Evolutionary conservation across 2,113 vertebrate genomes (phyloP), one percentile per base, ranked within the genome.

Genomic region (Montifringilla adamsi): DNA sequence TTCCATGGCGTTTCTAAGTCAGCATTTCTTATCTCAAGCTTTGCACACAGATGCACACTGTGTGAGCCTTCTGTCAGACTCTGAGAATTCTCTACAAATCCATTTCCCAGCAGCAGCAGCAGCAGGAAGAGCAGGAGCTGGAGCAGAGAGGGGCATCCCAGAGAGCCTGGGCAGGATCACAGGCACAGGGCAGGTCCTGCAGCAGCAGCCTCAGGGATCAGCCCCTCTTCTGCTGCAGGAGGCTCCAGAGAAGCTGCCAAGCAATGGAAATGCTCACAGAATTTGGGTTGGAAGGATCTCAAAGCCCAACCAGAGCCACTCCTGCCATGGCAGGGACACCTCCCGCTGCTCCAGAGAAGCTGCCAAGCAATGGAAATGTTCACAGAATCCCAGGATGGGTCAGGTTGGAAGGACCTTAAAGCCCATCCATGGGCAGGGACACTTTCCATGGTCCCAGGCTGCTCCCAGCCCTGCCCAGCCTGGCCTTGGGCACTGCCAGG

Each of bases 81-180:
- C 21, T 3, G 8, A 13, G 31, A 56, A 56, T 56, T 33, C 19
- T 3, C 31, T 21, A 13, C 12, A 21, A 56, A 56, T 33, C 53
- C 30, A 31, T 55, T 31, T 55, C 30, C 53, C 30, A 55, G 76
- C 37, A 37, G 37, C 37, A 37, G 37, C 37, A 37, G 37, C 37
- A 37, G 37, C 39, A 92, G 90, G 95, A 96, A 96, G 87, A 87
- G 62, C 93, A 95, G 97, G 76, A 96, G 98, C 98, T 97, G 96
- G 89, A 97, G 97, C 97, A 96, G 60, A 63, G 53, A 66, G 53
- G 43, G 37, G 41, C 37, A 83, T 58, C 73, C 33, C 37, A 22
- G 12, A 7, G 15, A 33, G 53, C 49, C 17, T 14, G 31, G 46
- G 1, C 44, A 39, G 73, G 23, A 47, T 37, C 37, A 37, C 37